Percentiles rank a stretch among this genome's conserved stretches.
phyloP scores from a whole-genome alignment of 2,888 invertebrate species.

The Synergus itoensis region DNA sequence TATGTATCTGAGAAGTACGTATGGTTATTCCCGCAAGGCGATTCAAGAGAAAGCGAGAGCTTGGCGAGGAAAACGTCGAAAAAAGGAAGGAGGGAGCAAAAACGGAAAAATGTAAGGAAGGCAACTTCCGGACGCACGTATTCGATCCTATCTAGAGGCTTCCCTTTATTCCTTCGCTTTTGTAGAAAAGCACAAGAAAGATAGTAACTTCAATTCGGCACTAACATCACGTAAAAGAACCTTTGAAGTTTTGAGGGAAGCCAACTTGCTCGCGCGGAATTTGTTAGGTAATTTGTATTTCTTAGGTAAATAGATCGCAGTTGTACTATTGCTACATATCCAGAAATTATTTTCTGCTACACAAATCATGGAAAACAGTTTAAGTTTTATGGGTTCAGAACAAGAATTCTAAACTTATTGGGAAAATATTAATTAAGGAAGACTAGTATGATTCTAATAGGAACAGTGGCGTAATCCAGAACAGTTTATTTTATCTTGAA shows the following conservation, averaged over 20 bases:
- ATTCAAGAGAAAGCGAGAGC: slow-evolving; percentile 53
- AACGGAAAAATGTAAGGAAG: slow-evolving; percentile 44
- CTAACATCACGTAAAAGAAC: slow-evolving; percentile 4
- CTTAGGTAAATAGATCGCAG: background rate
- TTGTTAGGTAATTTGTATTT: background rate
- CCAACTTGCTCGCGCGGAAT: slow-evolving; percentile 5
- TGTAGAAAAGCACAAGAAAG: slow-evolving; percentile 11
- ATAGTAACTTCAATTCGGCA: slow-evolving; percentile 20
- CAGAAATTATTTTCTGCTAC: background rate
- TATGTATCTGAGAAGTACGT: slow-evolving; percentile 62
- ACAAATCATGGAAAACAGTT: background rate
- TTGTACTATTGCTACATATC: background rate
- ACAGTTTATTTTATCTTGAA: background rate
- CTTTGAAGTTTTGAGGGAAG: slow-evolving; percentile 2
- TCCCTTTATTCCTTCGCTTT: slow-evolving; percentile 16
- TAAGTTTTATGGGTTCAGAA: background rate
- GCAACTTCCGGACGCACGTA: slow-evolving; percentile 21
- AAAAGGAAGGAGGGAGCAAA: slow-evolving; percentile 41
- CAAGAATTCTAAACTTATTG: no score
- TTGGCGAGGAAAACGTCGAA: slow-evolving; percentile 41
- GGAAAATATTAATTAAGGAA: no score
- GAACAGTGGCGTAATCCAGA: background rate
- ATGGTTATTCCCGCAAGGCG: slow-evolving; percentile 56
- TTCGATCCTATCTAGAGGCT: background rate
- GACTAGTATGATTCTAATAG: no score